Evolutionary conservation across 2,113 vertebrate genomes (phyloP).

Genomic region (Probosciger aterrimus): DNA sequence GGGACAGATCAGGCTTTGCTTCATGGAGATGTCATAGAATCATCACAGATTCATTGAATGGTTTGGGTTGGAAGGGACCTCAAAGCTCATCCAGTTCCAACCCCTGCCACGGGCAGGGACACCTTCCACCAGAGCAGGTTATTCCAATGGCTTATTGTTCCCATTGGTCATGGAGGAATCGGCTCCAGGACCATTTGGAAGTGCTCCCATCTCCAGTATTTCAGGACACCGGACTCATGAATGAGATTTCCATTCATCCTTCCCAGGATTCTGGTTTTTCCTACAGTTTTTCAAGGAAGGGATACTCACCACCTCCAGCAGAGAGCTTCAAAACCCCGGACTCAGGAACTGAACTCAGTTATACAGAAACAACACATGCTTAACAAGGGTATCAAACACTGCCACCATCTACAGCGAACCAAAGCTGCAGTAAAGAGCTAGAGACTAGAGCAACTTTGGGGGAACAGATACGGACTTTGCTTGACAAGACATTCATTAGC

Average conservation of each 20-base stretch:
- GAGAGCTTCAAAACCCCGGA: neutral
- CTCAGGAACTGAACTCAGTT: neutral
- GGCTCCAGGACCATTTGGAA: rapidly evolving
- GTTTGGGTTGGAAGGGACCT: neutral
- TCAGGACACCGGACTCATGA: neutral
- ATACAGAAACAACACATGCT: neutral
- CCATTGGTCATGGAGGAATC: neutral
- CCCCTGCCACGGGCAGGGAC: neutral
- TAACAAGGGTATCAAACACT: neutral
- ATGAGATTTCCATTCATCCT: neutral
- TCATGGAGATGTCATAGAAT: neutral
- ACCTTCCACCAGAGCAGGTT: neutral
- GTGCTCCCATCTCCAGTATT: neutral
- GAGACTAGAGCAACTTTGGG: neutral
- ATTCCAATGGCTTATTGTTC: neutral
- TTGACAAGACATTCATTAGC: constrained; percentile 8
- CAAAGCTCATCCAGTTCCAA: neutral
- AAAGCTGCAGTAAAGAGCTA: neutral
- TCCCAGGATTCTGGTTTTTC: neutral
- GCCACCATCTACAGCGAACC: neutral
- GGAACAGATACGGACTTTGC: neutral
- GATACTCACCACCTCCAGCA: neutral
- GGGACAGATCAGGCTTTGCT: neutral
- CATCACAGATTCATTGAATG: neutral
- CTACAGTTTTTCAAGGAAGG: neutral